These are phyloP conservation scores for Sminthurinus aureus DNA, from an alignment of 2,888 invertebrate species.

Conservation along the genomic window DNA sequence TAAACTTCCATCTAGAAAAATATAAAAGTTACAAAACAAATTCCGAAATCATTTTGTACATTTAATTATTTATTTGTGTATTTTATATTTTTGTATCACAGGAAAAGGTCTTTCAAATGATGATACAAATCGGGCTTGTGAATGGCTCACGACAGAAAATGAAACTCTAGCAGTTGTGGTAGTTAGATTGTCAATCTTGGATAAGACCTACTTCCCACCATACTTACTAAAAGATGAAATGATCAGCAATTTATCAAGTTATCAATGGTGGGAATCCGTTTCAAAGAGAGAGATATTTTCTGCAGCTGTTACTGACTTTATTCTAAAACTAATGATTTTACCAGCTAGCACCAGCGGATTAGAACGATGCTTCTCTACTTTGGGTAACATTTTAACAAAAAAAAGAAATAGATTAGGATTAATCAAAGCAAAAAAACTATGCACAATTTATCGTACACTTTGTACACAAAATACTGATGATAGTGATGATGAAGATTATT, in stretches of 20 bases:
- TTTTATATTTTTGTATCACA: neutral
- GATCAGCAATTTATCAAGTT: neutral
- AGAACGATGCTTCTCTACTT: constrained; percentile 45
- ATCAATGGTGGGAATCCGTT: constrained; percentile 28
- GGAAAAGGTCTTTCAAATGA: neutral
- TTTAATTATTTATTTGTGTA: too few species aligned
- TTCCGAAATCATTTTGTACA: too few species aligned
- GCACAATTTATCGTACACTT: constrained; percentile 5
- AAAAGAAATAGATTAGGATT: constrained; percentile 41
- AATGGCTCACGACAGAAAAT: constrained; percentile 4
- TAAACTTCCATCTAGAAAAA: too few species aligned
- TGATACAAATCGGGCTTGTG: neutral
- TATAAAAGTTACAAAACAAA: too few species aligned
- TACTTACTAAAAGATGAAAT: constrained; percentile 17
- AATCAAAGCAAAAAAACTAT: constrained; percentile 41
- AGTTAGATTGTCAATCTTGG: neutral
- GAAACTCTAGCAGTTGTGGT: neutral
- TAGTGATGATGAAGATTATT: too few species aligned
- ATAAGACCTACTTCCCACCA: constrained; percentile 4
- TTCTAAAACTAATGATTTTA: constrained; percentile 13
- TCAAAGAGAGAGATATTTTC: neutral
- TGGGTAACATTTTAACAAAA: constrained; percentile 45
- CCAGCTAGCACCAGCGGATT: constrained; percentile 42
- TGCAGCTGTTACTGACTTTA: neutral
- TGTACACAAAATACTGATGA: too few species aligned